Evolutionary conservation across 2,888 invertebrate species (phyloP), one percentile per base, ranked within the genome.

Genomic region (Girardia tigrina): DNA sequence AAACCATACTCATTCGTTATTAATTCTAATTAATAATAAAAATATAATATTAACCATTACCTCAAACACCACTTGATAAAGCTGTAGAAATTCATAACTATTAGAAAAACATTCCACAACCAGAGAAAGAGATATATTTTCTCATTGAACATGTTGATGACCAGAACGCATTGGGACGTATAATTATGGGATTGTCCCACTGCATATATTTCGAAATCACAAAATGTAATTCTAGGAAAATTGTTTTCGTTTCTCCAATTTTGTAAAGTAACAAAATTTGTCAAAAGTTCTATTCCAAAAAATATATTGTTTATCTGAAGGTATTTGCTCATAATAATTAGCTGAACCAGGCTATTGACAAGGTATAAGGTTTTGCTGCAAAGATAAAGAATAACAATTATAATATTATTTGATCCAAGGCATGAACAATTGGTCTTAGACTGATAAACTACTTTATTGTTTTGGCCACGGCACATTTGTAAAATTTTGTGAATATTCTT

Each of bases 201-300:
- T 77, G 84, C 85, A 20, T 85, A 78, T 27, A 84, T 81, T 75
- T 80, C 82, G 78, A 83, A 83, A 78, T 83, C 83, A 79, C 83
- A 83, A 81, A 83, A 80, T 12, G 82, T 83, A 20, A 83, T 82
- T 77, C 82, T 79, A 26, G 83, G 83, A 77, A 83, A 83, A 70
- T 80, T 80, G 28, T 23, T 26, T 70, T 70, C 26, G 14, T 20
- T 36, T 36, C 36, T 36, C 36, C 36, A 36, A 36, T 36, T 36
- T 36, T 36, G 36, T 12, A 8, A 16, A 36, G 36, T 36, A 16
- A 36, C 36, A 16, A 36, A 36, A 36, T 36, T 36, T 16, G 16
- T 36, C 16, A 36, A 12, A 8, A 36, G 16, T 36, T 36, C 36
- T 36, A 36, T 36, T 36, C 36, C 36, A 36, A 36, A 36, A 16